These are phyloP conservation scores for Drosophila tripunctata DNA, from an alignment of 2,888 invertebrate species.

Conservation along the genomic window DNA sequence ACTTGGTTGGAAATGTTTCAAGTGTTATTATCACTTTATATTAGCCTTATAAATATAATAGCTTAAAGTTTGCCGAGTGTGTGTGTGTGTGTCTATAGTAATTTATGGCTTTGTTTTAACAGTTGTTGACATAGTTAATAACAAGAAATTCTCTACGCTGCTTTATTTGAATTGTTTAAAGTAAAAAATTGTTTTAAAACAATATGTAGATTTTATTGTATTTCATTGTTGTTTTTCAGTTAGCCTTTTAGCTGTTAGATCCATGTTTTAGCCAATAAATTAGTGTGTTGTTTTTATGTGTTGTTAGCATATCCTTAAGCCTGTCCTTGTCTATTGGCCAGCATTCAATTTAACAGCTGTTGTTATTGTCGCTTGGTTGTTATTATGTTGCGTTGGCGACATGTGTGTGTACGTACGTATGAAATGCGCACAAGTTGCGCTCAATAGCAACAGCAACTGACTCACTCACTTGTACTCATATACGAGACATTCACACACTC, in stretches of 20 bases:
- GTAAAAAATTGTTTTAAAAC: no score
- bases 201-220: no score
- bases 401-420: conserved; percentile 2
- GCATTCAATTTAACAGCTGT: conserved; percentile 34
- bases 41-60: no score
- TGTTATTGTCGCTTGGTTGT: background rate
- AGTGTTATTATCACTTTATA: no score
- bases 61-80: no score
- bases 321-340: conserved; percentile 27
- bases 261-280: background rate
- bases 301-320: conserved; percentile 15
- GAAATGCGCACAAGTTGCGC: conserved; percentile 43
- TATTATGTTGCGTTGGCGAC: conserved; percentile 52
- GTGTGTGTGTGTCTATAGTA: background rate
- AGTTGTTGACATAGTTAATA: no score
- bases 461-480: conserved; percentile 39
- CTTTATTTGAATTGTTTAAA: no score
- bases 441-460: conserved; percentile 48
- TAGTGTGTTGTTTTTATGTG: background rate
- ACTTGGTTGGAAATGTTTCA: no score
- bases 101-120: background rate
- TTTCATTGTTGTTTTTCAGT: background rate
- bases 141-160: no score
- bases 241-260: no score
- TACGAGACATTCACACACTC: background rate